A percentile compares a stretch with the other conserved stretches of the same genome.
These are phyloP conservation scores for Tenualosa ilisha DNA, from an alignment of 2,797 vertebrate genomes.

Conservation along the genomic window DNA sequence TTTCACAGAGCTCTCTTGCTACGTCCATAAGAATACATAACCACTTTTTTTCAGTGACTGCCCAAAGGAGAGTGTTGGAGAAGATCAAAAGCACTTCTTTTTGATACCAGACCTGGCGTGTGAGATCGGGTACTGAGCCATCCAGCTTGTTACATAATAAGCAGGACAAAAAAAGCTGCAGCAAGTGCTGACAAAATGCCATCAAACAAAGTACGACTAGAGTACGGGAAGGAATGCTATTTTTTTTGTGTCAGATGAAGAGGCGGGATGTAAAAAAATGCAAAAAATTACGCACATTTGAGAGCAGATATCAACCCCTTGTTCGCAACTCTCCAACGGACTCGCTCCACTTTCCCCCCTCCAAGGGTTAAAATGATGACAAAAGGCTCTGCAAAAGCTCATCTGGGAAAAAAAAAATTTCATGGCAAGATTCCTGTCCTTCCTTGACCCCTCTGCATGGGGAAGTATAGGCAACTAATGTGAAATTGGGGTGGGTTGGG, in stretches of 20 bases:
- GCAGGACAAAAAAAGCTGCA: not conserved
- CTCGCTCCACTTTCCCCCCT: not conserved
- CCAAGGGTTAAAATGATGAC: not conserved
- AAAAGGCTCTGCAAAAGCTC: not conserved
- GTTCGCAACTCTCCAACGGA: not conserved
- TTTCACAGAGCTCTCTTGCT: slow-evolving; percentile 69
- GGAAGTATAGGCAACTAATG: not conserved
- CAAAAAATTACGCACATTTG: not conserved
- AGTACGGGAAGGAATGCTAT: slow-evolving; percentile 10
- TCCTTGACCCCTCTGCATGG: slow-evolving; percentile 11
- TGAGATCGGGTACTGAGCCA: slow-evolving; percentile 38
- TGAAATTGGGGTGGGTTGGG: too few relatives aligned
- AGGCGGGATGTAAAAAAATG: slow-evolving; percentile 1
- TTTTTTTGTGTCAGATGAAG: not conserved
- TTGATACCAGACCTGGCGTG: slow-evolving; percentile 62
- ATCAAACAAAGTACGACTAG: not conserved
- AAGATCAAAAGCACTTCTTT: slow-evolving; percentile 62
- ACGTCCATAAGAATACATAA: slow-evolving; percentile 66
- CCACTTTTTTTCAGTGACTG: slow-evolving; percentile 70
- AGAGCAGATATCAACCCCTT: not conserved
- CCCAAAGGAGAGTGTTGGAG: slow-evolving; percentile 59
- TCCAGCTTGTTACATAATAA: slow-evolving; percentile 19
- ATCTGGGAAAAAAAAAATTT: not conserved
- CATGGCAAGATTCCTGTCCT: not conserved
- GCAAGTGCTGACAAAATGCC: slow-evolving; percentile 22